Conservation (phyloP, 1,140 invertebrate genomes). For the Sycobia sp. region DNA sequence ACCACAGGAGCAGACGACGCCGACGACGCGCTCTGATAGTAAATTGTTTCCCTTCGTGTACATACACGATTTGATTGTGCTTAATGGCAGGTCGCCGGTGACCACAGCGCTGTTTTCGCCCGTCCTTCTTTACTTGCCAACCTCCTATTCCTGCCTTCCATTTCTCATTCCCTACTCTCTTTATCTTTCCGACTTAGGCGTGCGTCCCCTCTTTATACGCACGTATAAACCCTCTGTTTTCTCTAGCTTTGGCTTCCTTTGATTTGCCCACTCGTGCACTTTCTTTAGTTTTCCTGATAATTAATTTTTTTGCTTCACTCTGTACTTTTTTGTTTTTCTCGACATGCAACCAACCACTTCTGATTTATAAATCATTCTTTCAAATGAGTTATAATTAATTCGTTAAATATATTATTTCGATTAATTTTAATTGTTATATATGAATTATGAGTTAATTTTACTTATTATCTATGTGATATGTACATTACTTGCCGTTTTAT, state of each 20-base stretch:
- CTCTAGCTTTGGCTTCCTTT: constrained; percentile 22
- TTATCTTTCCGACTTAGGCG: background rate
- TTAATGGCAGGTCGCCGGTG: no score
- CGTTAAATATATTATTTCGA: no score
- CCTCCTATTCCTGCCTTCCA: background rate
- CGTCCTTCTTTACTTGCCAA: background rate
- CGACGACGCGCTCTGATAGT: constrained; percentile 34
- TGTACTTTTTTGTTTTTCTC: no score
- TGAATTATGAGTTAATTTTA: no score
- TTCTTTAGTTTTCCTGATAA: constrained; percentile 32
- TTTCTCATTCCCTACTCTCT: background rate
- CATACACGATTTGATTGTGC: constrained; percentile 38
- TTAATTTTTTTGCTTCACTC: constrained; percentile 28
- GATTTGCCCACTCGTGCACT: constrained; percentile 13
- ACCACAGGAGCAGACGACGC: no score
- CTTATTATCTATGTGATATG: no score
- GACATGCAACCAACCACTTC: no score
- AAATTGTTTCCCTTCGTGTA: constrained; percentile 41
- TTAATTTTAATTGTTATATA: no score
- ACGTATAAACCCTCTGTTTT: constrained; percentile 13
- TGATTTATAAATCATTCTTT: no score
- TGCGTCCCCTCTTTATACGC: no score
- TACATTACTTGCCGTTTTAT: no score
- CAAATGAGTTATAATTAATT: no score
- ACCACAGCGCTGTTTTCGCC: background rate